Percentiles rank a stretch among this genome's conserved stretches.
These are phyloP conservation scores for Eretmocerus hayati DNA, from an alignment of 2,888 invertebrate genomes.

Conservation along the genomic window DNA sequence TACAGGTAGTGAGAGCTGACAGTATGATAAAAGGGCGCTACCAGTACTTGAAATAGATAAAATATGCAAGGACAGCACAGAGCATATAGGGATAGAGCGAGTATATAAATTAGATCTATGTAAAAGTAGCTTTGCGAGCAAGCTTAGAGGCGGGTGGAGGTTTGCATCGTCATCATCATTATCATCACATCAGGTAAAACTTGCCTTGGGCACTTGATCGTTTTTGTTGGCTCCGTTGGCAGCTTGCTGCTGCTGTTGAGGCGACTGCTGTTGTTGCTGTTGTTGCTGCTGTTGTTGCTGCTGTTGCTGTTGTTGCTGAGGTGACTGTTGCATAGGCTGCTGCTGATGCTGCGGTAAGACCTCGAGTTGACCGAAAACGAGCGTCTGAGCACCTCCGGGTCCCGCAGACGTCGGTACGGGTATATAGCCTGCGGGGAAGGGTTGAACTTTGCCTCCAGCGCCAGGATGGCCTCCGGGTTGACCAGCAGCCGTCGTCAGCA, in stretches of 20 bases:
- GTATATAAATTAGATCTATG: no score
- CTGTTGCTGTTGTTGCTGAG: constrained; percentile 34
- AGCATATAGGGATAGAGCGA: no score
- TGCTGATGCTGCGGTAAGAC: constrained; percentile 53
- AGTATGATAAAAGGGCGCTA: no score
- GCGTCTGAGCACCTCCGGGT: constrained; percentile 56
- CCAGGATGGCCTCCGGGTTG: constrained; percentile 42
- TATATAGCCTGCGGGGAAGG: constrained; percentile 66
- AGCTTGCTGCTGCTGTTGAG: constrained; percentile 28
- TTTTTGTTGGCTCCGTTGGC: constrained; percentile 41
- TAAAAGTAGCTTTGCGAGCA: no score
- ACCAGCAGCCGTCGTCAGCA: constrained; percentile 55
- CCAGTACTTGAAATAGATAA: no score
- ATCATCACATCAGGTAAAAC: no score
- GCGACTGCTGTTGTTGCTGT: constrained; percentile 32
- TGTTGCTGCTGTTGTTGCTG: constrained; percentile 28
- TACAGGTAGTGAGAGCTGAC: no score
- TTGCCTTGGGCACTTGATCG: constrained; percentile 45
- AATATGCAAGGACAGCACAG: no score
- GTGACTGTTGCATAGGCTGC: constrained; percentile 38
- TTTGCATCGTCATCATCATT: no score
- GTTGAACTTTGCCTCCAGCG: constrained; percentile 40
- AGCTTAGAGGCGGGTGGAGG: no score
- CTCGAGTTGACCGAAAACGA: constrained; percentile 67
- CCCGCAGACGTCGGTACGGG: constrained; percentile 72